Evolutionary conservation across 1,140 invertebrate species (phyloP).

Genomic region (Hypsibius dujardini): DNA sequence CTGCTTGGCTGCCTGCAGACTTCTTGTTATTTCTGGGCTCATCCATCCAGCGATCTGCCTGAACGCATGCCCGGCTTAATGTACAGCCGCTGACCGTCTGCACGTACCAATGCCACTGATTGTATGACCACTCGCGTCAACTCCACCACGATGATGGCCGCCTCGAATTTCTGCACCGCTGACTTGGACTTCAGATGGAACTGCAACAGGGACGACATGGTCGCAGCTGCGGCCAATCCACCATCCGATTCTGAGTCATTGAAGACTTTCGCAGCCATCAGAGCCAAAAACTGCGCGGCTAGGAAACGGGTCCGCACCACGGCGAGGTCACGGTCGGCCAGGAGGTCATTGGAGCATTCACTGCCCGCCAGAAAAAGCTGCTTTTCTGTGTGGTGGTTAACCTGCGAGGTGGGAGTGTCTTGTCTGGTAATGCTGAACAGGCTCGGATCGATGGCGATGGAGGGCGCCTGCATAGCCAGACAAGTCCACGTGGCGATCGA

Average conservation of each 20-base stretch:
- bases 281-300: slow-evolving; percentile 27
- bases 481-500: slow-evolving; percentile 80
- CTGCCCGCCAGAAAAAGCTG: slow-evolving; percentile 22
- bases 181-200: slow-evolving; percentile 32
- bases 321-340: slow-evolving; percentile 26
- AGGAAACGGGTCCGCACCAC: slow-evolving; percentile 28
- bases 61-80: no score
- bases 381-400: neutral
- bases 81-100: no score
- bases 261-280: slow-evolving; percentile 3
- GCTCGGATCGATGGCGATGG: slow-evolving; percentile 55
- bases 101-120: no score
- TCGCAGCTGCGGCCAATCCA: slow-evolving; percentile 25
- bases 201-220: slow-evolving; percentile 28
- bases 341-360: slow-evolving; percentile 22
- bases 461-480: slow-evolving; percentile 75
- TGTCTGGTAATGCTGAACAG: slow-evolving; percentile 39
- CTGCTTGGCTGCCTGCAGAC: no score
- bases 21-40: no score
- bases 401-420: no score
- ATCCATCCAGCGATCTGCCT: no score
- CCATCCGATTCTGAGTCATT: neutral
- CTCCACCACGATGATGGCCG: no score
- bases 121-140: no score
- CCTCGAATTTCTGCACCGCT: slow-evolving; percentile 30